phyloP scores from a whole-genome alignment of 2,113 vertebrate species.

The Phrynosoma platyrhinos region DNA sequence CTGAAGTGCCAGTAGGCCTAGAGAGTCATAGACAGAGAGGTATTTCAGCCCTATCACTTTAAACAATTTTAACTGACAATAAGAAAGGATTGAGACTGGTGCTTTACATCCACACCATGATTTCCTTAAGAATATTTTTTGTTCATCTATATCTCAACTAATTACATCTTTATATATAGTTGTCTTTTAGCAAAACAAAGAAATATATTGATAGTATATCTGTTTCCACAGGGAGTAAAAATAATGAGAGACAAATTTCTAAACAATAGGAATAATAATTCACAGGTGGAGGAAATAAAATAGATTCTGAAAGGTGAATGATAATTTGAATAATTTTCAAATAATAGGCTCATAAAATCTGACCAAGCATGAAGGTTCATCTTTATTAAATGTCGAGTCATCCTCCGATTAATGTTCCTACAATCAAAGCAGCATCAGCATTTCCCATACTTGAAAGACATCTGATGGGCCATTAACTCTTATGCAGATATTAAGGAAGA shows the following conservation, averaged over 20 bases:
- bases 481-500: neutral
- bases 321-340: conserved; percentile 50
- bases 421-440: conserved; percentile 29
- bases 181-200: conserved; percentile 19
- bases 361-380: conserved; percentile 22
- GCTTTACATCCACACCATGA: no score
- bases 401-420: conserved; percentile 3
- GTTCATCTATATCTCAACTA: neutral
- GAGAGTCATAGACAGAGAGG: neutral
- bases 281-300: conserved; percentile 33
- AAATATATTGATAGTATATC: conserved; percentile 21
- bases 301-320: conserved; percentile 43
- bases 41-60: neutral
- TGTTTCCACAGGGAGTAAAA: conserved; percentile 14
- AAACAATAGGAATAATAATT: conserved; percentile 30
- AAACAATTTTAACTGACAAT: no score
- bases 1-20: neutral
- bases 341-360: conserved; percentile 45
- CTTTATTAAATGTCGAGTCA: conserved; percentile 39
- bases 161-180: conserved; percentile 21
- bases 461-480: conserved; percentile 7
- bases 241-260: conserved; percentile 18
- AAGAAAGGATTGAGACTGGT: no score
- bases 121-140: no score
- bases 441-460: neutral